phyloP scores from a whole-genome alignment of 2,888 invertebrate species.

The Bimastos eiseni region DNA sequence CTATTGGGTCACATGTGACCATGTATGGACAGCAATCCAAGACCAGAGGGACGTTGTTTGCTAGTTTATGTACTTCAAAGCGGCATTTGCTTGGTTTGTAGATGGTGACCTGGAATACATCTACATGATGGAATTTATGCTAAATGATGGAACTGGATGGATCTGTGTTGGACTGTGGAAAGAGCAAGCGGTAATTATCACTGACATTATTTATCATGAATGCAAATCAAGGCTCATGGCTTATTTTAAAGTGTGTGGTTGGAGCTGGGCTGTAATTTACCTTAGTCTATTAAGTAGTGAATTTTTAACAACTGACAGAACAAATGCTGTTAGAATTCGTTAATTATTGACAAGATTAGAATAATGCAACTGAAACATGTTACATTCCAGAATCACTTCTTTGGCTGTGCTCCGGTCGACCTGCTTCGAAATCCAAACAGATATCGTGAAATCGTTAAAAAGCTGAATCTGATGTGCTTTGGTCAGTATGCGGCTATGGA shows the following conservation, averaged over 20 bases:
- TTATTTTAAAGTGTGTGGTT: not conserved
- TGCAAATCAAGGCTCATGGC: not conserved
- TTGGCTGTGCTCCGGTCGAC: not conserved
- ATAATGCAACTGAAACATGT: not conserved
- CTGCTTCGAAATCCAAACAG: slow-evolving; percentile 16
- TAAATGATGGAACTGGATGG: not conserved
- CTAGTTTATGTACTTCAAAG: not conserved
- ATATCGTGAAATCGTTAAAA: not conserved
- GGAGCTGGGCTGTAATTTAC: not conserved
- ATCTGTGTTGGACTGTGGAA: not conserved
- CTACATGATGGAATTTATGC: slow-evolving; percentile 3
- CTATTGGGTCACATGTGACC: not conserved
- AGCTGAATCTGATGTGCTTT: slow-evolving; percentile 14
- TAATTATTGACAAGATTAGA: too few species aligned
- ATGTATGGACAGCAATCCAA: not conserved
- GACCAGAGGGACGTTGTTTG: too few species aligned
- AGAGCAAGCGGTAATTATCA: not conserved
- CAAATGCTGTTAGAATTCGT: too few species aligned
- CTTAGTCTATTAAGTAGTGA: not conserved
- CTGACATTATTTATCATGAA: not conserved
- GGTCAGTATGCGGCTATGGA: not conserved
- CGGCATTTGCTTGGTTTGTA: not conserved
- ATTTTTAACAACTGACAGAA: not conserved
- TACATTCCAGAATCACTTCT: not conserved
- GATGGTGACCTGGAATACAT: not conserved